A percentile compares a stretch with the other conserved stretches of the same genome.
phyloP scores from a whole-genome alignment of 2,888 invertebrate genomes.

The Strigamia crassipes region DNA sequence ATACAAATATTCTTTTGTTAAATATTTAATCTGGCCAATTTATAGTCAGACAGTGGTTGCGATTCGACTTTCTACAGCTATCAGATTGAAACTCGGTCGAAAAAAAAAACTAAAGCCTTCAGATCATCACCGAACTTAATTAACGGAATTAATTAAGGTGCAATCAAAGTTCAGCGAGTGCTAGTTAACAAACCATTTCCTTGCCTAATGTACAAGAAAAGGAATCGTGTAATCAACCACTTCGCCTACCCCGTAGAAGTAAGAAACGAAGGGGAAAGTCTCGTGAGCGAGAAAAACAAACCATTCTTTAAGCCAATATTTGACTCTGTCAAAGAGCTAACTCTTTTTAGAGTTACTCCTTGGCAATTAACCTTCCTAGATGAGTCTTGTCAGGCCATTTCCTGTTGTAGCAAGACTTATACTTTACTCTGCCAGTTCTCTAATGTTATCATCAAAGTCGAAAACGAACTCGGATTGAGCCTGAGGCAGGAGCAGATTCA shows the following conservation, averaged over 20 bases:
- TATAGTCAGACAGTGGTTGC: too few relatives aligned
- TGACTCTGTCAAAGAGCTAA: constrained; percentile 19
- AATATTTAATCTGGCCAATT: too few relatives aligned
- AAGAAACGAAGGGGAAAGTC: background rate
- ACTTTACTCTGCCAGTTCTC: constrained; percentile 14
- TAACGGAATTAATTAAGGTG: background rate
- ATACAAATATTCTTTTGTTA: background rate
- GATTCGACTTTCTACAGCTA: too few relatives aligned
- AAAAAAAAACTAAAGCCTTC: background rate
- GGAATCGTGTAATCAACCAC: background rate
- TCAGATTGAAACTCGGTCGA: background rate
- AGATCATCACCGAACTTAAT: background rate
- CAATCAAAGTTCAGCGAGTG: constrained; percentile 1
- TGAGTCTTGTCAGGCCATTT: constrained; percentile 37
- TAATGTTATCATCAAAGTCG: constrained; percentile 31
- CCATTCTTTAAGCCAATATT: constrained; percentile 24
- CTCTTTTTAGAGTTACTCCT: constrained; percentile 31
- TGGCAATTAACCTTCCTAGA: constrained; percentile 36
- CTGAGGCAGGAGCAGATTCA: constrained; percentile 24
- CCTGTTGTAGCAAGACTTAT: constrained; percentile 33
- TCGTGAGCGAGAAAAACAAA: background rate
- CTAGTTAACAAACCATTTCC: constrained; percentile 33
- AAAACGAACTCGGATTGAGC: constrained; percentile 28
- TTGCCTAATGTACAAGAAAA: background rate
- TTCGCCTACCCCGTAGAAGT: background rate